Base-by-base conservation (phyloP, 1,140 invertebrate genomes). In the Lerema accius region DNA sequence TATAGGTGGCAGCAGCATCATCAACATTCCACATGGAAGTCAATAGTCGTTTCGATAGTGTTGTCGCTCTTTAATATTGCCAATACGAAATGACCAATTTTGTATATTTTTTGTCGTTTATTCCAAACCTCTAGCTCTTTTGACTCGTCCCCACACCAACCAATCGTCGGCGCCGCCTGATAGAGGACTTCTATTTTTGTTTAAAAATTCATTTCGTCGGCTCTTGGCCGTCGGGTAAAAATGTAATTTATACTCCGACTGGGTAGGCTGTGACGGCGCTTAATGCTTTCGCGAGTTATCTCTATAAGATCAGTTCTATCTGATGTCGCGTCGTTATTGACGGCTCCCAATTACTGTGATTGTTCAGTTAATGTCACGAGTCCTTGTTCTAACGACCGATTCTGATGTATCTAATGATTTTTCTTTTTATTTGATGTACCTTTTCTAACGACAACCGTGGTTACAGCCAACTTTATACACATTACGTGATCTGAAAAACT, bases 161-260 rank as follows among this genome's bases (percentile, higher is more conserved):
- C 61, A 63, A 63, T 63, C 61, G 61, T 63, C 49, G 61, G 61
- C 26, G 32, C 49, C 28, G 61, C 13, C 61, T 63, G 50, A 63
- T 55, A 63, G 61, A 63, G 32, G 19, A 49, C 61, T 51, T 63
- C 51, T 63, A 63, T 63, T 63, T 63, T 63, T 63, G 61, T 63
- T 63, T 63, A 55, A 63, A 63, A 63, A 48, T 63, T 63, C 50
- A 63, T 63, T 56, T 28, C 61, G 16, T 6, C 26, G 55, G 55
- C 55, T 37, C 45, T 58, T 58, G 42, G 55, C 40, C 55, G 16
- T 45, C 26, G 55, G 26, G 26, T 19, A 7, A 58, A 58, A 58
- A 58, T 58, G 55, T 58, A 58, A 58, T 58, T 58, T 58, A 46
- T 35, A 32, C 42, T 17, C 23, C 55, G 40, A 28, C 28, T 45